phyloP scores from a whole-genome alignment of 2,113 vertebrate species.

The Tylochromis polylepis region DNA sequence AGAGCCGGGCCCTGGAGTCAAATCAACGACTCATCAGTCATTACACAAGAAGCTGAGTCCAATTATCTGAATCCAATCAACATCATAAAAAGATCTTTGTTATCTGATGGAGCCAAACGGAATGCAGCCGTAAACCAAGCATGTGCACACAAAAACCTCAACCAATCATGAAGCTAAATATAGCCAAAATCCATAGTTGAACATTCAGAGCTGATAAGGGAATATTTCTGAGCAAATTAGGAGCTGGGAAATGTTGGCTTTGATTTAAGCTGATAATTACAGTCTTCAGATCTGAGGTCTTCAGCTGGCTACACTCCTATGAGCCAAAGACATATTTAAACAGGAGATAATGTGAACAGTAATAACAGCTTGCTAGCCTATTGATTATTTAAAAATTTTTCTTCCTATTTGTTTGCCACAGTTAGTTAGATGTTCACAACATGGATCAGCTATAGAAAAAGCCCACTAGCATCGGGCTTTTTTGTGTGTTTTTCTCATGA shows the following conservation, averaged over 20 bases:
- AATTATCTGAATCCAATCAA: conserved; percentile 57
- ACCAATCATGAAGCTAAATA: conserved; percentile 29
- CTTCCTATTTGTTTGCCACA: not conserved
- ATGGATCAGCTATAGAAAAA: not conserved
- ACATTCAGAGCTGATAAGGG: not conserved
- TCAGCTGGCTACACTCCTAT: not conserved
- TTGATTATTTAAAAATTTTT: not conserved
- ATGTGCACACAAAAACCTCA: conserved; percentile 38
- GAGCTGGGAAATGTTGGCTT: not conserved
- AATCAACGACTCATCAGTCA: conserved; percentile 52
- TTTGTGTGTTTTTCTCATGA: not conserved
- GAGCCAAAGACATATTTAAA: not conserved
- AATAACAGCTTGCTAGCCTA: not conserved
- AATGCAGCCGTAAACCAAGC: conserved; percentile 41
- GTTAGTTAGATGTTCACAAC: not conserved
- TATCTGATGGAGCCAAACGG: conserved; percentile 37
- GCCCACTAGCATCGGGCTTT: not conserved
- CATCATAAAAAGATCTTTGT: conserved; percentile 27
- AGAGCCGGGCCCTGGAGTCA: conserved; percentile 52
- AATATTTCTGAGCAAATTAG: conserved; percentile 20
- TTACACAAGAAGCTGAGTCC: conserved; percentile 39
- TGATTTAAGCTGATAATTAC: not conserved
- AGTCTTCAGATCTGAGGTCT: not conserved
- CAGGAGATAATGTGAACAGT: not conserved
- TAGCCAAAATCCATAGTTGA: conserved; percentile 23